Percentiles rank a stretch among this genome's conserved stretches.
Conservation (phyloP, 1,140 invertebrate genomes). For the Chironomus striatipennis region DNA sequence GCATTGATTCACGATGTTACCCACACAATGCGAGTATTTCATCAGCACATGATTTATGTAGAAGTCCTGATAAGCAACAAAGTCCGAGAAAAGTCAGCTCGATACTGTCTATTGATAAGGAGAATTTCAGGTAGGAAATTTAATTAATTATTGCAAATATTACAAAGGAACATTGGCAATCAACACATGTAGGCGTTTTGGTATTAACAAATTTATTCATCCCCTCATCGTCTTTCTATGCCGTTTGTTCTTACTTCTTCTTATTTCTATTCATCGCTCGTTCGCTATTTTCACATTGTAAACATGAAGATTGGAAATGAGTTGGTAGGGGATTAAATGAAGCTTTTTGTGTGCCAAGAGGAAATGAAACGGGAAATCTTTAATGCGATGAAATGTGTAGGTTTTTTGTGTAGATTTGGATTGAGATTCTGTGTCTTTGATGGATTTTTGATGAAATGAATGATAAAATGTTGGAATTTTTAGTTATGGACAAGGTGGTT, state of each 20-base stretch:
- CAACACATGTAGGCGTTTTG: neutral
- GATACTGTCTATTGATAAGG: neutral
- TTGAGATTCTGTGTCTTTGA: too few species aligned
- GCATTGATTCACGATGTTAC: constrained; percentile 35
- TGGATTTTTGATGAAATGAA: too few species aligned
- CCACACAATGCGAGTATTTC: constrained; percentile 34
- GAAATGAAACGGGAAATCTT: too few species aligned
- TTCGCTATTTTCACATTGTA: neutral
- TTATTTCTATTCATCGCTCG: neutral
- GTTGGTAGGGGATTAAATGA: too few species aligned
- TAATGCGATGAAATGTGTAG: too few species aligned
- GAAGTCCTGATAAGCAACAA: constrained; percentile 31
- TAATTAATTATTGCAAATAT: neutral
- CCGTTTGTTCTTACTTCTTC: neutral
- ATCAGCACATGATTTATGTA: neutral
- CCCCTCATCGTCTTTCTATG: neutral
- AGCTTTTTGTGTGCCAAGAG: too few species aligned
- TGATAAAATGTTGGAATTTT: too few species aligned
- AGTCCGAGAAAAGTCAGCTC: constrained; percentile 36
- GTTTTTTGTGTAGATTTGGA: too few species aligned
- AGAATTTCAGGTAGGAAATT: neutral
- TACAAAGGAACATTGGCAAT: neutral
- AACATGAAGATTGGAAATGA: too few species aligned
- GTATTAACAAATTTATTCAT: neutral
- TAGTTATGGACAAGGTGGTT: too few species aligned